Evolutionary conservation across 2,888 invertebrate species (phyloP), one percentile per base, ranked within the genome.

Genomic region (Tiliacea aurago): DNA sequence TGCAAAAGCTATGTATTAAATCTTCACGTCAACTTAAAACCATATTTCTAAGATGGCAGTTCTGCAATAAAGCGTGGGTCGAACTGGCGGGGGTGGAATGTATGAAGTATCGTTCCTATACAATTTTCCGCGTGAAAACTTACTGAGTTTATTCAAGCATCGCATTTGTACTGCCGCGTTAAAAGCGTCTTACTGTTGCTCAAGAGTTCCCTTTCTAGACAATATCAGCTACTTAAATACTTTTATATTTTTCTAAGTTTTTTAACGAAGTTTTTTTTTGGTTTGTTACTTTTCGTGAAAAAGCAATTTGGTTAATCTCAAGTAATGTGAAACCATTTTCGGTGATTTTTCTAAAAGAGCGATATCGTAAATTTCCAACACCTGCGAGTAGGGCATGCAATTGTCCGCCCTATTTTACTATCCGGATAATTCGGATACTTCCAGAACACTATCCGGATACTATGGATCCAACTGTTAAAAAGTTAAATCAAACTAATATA

Each of bases 281-380:
- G 4, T 37, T 28, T 41, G 10, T 18, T 15, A 13, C 13, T 33
- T 49, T 70, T 33, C 6, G 41, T 10, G 5, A 1, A 20, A 61
- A 78, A 78, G 37, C 45, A 51, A 79, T 51, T 72, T 33, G 63
- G 13, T 43, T 73, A 64, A 64, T 80, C 49, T 28, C 20, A 61
- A 70, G 47, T 70, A 78, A 78, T 47, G 37, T 47, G 4, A 20
- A 47, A 78, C 33, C 20, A n/a, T 53, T 80, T 49, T 74, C 6
- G n/a, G 49, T 56, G 65, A 51, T 64, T 76, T n/a, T 64, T 76
- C 62, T 45, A 28, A 61, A 68, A 9, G 13, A 55, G 23, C 47
- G 65, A 66, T 74, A 67, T 67, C 65, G 61, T 75, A 73, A 83
- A 80, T 80, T 81, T 76, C 58, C 45, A 43, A 78, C 56, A 84